Percentiles rank a stretch among this genome's conserved stretches.
These are phyloP conservation scores for Notolepis coatsorum DNA, from an alignment of 2,797 vertebrate genomes.

Conservation along the genomic window DNA sequence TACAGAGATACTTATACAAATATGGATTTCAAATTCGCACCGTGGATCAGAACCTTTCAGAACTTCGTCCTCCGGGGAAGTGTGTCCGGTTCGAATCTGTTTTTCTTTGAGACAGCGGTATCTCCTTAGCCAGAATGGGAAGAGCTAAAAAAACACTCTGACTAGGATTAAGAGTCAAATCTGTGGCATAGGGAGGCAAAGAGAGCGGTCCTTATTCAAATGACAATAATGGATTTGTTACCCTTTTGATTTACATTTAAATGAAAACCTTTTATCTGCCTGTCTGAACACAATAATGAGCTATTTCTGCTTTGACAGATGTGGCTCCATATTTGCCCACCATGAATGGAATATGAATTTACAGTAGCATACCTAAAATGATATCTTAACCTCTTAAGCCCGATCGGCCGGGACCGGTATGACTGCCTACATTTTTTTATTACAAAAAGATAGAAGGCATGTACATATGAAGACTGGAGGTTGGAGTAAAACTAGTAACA, in stretches of 20 bases:
- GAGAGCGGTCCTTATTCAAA: conserved; percentile 63
- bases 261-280: conserved; percentile 78
- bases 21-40: conserved; percentile 83
- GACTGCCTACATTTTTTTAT: too few species aligned
- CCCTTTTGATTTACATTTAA: conserved; percentile 82
- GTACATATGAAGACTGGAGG: too few species aligned
- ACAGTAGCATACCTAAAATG: neutral
- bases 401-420: too few species aligned
- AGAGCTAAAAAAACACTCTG: conserved; percentile 41
- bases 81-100: conserved; percentile 59
- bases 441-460: too few species aligned
- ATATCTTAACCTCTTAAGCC: too few species aligned
- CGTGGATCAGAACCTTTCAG: conserved; percentile 38
- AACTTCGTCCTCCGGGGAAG: conserved; percentile 48
- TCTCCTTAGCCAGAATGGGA: conserved; percentile 52
- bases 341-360: conserved; percentile 20
- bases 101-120: conserved; percentile 55
- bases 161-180: conserved; percentile 60
- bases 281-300: conserved; percentile 65
- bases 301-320: conserved; percentile 60
- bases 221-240: conserved; percentile 77
- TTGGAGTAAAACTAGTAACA: too few species aligned
- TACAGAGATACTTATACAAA: conserved; percentile 77
- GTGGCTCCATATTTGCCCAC: conserved; percentile 43
- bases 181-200: conserved; percentile 50